Evolutionary conservation across 2,888 invertebrate species (phyloP), one percentile per base, ranked within the genome.

Genomic region (Dasypogon diadema): DNA sequence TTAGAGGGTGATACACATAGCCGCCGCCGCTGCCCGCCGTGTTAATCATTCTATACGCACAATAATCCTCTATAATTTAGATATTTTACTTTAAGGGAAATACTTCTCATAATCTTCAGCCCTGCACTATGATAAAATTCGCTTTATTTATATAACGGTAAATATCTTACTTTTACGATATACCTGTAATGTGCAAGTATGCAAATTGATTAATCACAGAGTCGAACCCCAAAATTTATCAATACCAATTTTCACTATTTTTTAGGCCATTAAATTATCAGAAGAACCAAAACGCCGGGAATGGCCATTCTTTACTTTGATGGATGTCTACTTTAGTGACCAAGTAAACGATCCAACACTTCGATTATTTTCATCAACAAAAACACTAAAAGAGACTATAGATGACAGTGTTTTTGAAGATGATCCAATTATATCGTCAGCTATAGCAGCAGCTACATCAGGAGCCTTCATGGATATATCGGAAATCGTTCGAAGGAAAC

Each of bases 301-400:
- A 75, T 86, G 86, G 86, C 86, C 86, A 12, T 86, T 86, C 80
- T 86, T 86, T 79, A 86, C 84, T 10, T 79, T 86, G 74, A 86
- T 86, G 86, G 86, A 86, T 76, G 86, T 86, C 1, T 86, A 86
- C 77, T 86, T 86, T 79, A 86, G 86, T 77, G 86, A 86, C 79
- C 86, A 86, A 82, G 86, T 86, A 6, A 86, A 86, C 79, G 86
- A 86, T 82, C 86, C 86, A n/a, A 86, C 86, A 46, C 77, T 86
- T 78, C 83, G 86, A 12, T 81, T 86, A 14, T 86, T 86, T 81
- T 86, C 86, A 21, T 86, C 86, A 18, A 86, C 86, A 6, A 86
- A 86, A 81, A 86, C 86, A 0, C 81, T 86, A 1, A 85, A 84
- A 77, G 86, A 86, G 81, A 85, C 86, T 2, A 82, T 86, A 14